Percentiles rank a stretch among this genome's conserved stretches.
phyloP scores from a whole-genome alignment of 2,797 vertebrate genomes.

The Macropus fuliginosus region DNA sequence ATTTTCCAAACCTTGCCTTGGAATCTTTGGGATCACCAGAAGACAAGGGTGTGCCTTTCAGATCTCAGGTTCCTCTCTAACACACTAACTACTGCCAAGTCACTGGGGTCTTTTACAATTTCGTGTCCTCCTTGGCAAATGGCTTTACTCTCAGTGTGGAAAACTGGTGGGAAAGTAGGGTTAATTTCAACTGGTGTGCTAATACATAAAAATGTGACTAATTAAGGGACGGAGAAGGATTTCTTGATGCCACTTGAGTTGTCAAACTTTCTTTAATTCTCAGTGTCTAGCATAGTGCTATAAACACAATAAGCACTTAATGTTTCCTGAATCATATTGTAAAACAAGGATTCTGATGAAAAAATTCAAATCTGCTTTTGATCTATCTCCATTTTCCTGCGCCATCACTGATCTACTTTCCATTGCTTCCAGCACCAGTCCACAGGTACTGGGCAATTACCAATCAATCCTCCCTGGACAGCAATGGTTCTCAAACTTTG shows the following conservation, averaged over 20 bases:
- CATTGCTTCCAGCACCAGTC: neutral
- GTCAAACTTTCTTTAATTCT: constrained; percentile 19
- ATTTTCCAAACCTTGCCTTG: constrained; percentile 37
- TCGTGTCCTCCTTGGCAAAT: neutral
- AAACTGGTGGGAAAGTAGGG: neutral
- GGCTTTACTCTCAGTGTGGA: neutral
- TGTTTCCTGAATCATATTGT: neutral
- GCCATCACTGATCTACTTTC: neutral
- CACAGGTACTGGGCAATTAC: neutral
- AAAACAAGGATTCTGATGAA: neutral
- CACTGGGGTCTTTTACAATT: neutral
- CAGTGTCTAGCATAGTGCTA: neutral
- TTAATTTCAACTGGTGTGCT: neutral
- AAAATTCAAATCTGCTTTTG: neutral
- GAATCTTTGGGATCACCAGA: constrained; percentile 26
- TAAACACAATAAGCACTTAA: neutral
- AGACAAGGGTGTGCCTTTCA: constrained; percentile 36
- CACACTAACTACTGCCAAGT: neutral
- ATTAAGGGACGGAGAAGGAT: neutral
- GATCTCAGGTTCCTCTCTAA: neutral
- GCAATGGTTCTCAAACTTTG: neutral
- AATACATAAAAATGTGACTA: constrained; percentile 38
- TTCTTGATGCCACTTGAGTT: constrained; percentile 20
- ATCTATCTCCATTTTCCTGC: neutral
- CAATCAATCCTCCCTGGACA: neutral